Evolutionary conservation across 2,797 vertebrate genomes (phyloP).

Genomic region (Pseudomugil gertrudae): DNA sequence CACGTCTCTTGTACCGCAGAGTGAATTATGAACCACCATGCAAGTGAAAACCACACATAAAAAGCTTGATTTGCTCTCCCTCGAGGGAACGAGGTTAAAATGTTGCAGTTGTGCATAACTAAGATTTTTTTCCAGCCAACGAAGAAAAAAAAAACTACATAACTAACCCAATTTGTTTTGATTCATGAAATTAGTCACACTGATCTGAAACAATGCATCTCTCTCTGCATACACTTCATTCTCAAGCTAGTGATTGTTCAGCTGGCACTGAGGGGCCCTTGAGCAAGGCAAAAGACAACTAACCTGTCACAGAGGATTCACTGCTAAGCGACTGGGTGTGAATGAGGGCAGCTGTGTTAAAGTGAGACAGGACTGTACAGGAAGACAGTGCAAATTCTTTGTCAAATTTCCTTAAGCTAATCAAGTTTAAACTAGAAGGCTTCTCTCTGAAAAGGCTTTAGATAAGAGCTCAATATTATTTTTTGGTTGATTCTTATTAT

Average conservation of each 20-base stretch:
- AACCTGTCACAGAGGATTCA: conserved; percentile 28
- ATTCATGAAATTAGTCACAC: conserved; percentile 2
- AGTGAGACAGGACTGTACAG: conserved; percentile 24
- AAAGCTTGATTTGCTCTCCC: conserved; percentile 30
- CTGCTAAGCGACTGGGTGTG: conserved; percentile 28
- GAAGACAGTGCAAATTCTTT: conserved; percentile 11
- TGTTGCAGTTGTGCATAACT: conserved; percentile 23
- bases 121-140: conserved; percentile 14
- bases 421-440: conserved; percentile 19
- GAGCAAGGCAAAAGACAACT: conserved; percentile 15
- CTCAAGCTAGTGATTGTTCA: not conserved
- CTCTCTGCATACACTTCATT: not conserved
- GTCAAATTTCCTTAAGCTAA: conserved; percentile 3
- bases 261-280: conserved; percentile 10
- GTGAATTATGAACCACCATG: conserved; percentile 32
- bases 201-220: not conserved
- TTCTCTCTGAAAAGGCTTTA: not conserved
- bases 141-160: not conserved
- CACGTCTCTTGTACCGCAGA: conserved; percentile 12
- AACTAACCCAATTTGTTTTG: not conserved
- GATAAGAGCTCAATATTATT: not conserved
- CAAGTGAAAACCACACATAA: conserved; percentile 32
- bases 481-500: not conserved
- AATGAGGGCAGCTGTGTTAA: conserved; percentile 6
- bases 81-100: conserved; percentile 13